Evolutionary conservation across 2,113 vertebrate species (phyloP).

Genomic region (Nesogale talazaci): DNA sequence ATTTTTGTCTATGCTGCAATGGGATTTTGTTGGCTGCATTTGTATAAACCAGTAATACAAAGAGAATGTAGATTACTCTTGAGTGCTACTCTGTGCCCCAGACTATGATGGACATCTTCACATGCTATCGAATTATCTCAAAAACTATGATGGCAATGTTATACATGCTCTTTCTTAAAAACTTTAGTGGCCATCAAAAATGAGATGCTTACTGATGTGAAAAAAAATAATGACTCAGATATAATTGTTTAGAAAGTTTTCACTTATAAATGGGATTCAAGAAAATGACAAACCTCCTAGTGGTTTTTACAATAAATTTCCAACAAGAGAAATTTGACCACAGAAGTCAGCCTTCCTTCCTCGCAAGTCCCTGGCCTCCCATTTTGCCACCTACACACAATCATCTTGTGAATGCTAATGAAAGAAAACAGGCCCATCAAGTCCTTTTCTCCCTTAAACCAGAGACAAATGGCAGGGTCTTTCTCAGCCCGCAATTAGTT

Average conservation of each 20-base stretch:
- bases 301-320: constrained; percentile 49
- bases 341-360: background rate
- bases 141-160: background rate
- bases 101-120: constrained; percentile 10
- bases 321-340: constrained; percentile 13
- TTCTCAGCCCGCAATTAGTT: constrained; percentile 59
- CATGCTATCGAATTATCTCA: constrained; percentile 8
- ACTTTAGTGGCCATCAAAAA: background rate
- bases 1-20: constrained; percentile 7
- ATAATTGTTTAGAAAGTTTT: constrained; percentile 46
- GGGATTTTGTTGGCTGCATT: background rate
- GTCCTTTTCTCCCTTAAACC: constrained; percentile 53
- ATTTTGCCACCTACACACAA: background rate
- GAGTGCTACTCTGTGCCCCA: background rate
- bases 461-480: constrained; percentile 41
- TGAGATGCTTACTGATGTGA: background rate
- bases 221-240: constrained; percentile 46
- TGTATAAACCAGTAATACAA: constrained; percentile 43
- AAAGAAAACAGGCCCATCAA: constrained; percentile 36
- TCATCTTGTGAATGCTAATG: background rate
- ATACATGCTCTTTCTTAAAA: background rate
- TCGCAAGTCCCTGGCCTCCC: background rate
- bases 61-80: background rate
- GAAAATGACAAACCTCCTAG: background rate
- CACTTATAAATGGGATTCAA: constrained; percentile 46